Evolutionary conservation across 2,113 vertebrate genomes (phyloP).

Genomic region (Chamaea fasciata): DNA sequence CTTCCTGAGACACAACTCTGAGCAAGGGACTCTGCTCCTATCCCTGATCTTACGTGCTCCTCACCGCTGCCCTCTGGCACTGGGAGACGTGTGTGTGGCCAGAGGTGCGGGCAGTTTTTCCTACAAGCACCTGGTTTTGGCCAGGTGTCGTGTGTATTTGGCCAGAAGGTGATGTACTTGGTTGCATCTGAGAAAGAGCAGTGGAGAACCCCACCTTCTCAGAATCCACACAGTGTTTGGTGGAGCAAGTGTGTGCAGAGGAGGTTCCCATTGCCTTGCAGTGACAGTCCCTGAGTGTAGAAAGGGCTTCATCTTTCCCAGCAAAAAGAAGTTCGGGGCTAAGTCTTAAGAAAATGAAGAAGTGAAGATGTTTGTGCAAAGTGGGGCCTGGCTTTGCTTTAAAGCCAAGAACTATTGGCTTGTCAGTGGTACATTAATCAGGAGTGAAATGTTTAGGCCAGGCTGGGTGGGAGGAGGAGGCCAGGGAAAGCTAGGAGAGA

Average conservation of each 20-base stretch:
- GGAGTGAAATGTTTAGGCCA: constrained; percentile 70
- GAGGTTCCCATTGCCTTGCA: neutral
- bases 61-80: neutral
- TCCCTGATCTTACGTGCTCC: neutral
- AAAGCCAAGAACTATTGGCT: constrained; percentile 67
- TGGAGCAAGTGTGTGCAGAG: neutral
- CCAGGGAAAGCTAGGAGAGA: neutral
- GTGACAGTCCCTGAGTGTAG: neutral
- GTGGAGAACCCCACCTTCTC: neutral
- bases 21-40: neutral
- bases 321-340: neutral
- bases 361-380: constrained; percentile 50
- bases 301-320: neutral
- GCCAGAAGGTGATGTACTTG: neutral
- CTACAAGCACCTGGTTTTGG: neutral
- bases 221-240: neutral
- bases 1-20: neutral
- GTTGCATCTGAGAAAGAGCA: neutral
- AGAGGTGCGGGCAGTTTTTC: neutral
- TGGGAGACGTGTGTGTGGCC: fast-evolving
- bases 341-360: constrained; percentile 18
- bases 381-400: constrained; percentile 41
- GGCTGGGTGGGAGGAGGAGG: constrained; percentile 18
- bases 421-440: constrained; percentile 70
- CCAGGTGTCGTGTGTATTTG: neutral